These are phyloP conservation scores for Dasyprocta punctata DNA, from an alignment of 2,113 vertebrate species.

Conservation along the genomic window DNA sequence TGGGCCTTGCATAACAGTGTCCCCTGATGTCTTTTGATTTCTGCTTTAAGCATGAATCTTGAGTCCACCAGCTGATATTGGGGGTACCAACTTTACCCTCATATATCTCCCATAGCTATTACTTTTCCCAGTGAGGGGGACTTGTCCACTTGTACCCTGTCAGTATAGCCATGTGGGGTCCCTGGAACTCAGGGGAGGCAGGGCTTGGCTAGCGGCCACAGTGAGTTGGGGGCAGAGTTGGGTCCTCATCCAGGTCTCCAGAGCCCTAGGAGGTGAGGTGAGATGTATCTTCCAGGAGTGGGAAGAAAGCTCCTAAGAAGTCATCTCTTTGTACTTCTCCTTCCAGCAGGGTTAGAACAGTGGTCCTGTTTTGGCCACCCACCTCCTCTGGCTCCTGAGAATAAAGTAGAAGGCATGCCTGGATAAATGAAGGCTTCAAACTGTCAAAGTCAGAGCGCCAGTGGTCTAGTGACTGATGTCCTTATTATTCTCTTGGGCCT, in stretches of 20 bases:
- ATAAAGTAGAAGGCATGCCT: neutral
- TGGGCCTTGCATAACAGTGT: no score
- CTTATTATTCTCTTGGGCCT: neutral
- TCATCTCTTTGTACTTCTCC: neutral
- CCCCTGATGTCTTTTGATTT: neutral
- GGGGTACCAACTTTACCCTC: neutral
- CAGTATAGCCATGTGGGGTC: neutral
- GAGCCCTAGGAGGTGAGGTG: neutral
- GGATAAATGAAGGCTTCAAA: neutral
- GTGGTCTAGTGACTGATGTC: neutral
- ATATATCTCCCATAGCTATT: neutral
- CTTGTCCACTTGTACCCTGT: neutral
- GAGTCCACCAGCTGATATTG: neutral
- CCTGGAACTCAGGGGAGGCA: neutral
- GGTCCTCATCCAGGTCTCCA: neutral
- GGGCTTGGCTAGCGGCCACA: neutral
- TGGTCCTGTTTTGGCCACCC: neutral
- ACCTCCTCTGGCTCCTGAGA: neutral
- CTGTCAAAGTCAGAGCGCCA: neutral
- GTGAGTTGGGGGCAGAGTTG: neutral
- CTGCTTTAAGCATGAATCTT: neutral
- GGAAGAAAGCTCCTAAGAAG: neutral
- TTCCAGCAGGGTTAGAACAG: accelerated
- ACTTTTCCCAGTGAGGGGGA: neutral
- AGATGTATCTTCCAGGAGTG: neutral